Evolutionary conservation across 2,888 invertebrate species (phyloP).

Genomic region (Euplagia quadripunctaria): DNA sequence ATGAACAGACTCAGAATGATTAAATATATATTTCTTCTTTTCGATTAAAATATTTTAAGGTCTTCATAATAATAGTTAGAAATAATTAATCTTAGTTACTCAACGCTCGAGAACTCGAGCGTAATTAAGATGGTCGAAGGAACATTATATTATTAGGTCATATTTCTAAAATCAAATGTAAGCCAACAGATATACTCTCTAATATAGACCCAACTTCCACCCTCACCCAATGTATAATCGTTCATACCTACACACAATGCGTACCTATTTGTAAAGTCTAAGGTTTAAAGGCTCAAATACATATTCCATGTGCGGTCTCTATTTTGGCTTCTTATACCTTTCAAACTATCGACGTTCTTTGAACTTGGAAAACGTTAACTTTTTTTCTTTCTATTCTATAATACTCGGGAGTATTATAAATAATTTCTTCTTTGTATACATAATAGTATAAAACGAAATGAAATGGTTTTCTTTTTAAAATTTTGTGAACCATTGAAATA

Average conservation of each 20-base stretch:
- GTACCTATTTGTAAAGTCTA: not conserved
- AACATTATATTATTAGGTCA: not conserved
- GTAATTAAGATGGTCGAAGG: conserved; percentile 1
- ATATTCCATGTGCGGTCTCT: not conserved
- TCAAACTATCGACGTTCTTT: not conserved
- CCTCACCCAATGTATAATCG: not conserved
- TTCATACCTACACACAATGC: not conserved
- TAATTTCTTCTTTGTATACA: not conserved
- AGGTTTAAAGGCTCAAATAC: not conserved
- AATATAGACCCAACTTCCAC: not conserved
- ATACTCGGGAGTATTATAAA: not conserved
- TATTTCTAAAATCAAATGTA: not conserved
- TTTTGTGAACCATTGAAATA: not conserved
- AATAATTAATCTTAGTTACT: conserved; percentile 34
- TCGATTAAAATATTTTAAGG: conserved; percentile 37
- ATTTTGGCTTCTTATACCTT: not conserved
- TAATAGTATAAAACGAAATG: not conserved
- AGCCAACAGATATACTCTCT: not conserved
- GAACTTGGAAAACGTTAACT: not conserved
- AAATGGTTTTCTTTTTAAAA: not conserved
- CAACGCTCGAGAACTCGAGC: conserved; percentile 6
- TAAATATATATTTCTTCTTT: conserved; percentile 41
- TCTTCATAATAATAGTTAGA: conserved; percentile 34
- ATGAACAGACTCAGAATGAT: conserved; percentile 45
- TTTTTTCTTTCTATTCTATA: not conserved